Conservation (phyloP, 1,140 invertebrate species). For the Monochamus saltuarius region DNA sequence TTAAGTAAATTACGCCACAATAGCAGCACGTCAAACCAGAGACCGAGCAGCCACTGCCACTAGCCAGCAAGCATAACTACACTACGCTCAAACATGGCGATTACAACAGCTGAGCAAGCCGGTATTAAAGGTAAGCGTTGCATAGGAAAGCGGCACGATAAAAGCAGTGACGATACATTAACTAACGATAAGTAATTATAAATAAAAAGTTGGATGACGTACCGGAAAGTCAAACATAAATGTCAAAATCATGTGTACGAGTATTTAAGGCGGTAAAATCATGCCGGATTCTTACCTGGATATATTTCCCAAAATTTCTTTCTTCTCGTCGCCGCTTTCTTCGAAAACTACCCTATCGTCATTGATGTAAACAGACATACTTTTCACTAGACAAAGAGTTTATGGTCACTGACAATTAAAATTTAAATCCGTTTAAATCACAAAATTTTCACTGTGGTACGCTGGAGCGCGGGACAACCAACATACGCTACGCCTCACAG, state of each 20-base stretch:
- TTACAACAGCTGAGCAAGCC: conserved; percentile 2
- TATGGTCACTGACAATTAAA: conserved; percentile 24
- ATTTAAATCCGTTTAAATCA: conserved; percentile 33
- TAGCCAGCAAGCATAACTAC: conserved; percentile 3
- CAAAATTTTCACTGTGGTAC: conserved; percentile 33
- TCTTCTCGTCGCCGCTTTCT: conserved; percentile 37
- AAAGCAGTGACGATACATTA: too few relatives aligned
- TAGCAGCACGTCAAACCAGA: too few relatives aligned
- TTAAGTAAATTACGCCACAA: too few relatives aligned
- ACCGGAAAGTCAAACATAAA: conserved; percentile 29
- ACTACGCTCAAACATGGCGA: conserved; percentile 1
- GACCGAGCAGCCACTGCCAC: too few relatives aligned
- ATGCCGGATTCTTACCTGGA: conserved; percentile 38
- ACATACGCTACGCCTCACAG: conserved; percentile 54
- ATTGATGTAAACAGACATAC: conserved; percentile 43
- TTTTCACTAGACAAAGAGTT: conserved; percentile 27
- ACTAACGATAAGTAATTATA: too few relatives aligned
- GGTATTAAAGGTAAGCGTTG: too few relatives aligned
- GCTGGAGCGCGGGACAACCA: conserved; percentile 45
- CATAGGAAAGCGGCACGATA: too few relatives aligned
- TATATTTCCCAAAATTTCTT: conserved; percentile 41
- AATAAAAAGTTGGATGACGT: too few relatives aligned
- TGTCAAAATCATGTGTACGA: conserved; percentile 47
- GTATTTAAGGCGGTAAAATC: conserved; percentile 35
- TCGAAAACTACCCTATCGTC: conserved; percentile 40